Base-by-base conservation (phyloP, 2,797 vertebrate genomes). In the Naso thynnoides region DNA sequence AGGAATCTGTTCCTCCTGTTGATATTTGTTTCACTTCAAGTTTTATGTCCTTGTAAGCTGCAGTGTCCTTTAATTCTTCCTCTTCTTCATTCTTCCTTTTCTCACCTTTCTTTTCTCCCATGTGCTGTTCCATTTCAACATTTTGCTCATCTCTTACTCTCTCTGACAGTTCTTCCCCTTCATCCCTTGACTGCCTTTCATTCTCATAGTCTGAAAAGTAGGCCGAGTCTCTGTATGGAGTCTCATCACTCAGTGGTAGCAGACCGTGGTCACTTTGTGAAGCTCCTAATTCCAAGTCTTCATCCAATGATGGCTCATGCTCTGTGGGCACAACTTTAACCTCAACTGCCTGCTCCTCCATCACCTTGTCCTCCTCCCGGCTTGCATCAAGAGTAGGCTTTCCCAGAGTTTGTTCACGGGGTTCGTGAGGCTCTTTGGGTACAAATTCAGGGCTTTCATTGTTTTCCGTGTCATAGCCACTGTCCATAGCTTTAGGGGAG, bases 391-490 rank as follows among this genome's bases (percentile, higher is more conserved):
- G 69, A 4, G 83, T 58, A 0, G 92, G 44, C 14, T 93, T 95
- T 24, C 75, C 93, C 54, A 85, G 15, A 58, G 86, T 56, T 73
- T 94, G 94, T 54, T 96, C 96, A 0, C 95, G 89, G 0, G 91
- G 71, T 63, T 98, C 97, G 0, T 95, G 96, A 1, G 95, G 94
- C 70, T 99, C 97, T 82, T 96, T 99, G 23, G 94, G 94, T 27
- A 98, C 95, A n/a, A 98, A 97, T 91, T 98, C 98, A 0, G 98
- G 98, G 44, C 97, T 98, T 83, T 98, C 97, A 0, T 98, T 96
- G 76, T 99, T 99, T 88, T 99, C 97, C 0, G 98, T 99, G 88
- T 99, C 97, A 0, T 99, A 99, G 69, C 98, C 98, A 0, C 98
- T 99, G 92, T 99, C 98, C 47, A 95, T 88, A 6, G 97, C 96